Conservation (phyloP, 2,113 vertebrate species). For the Calidris pugnax region DNA sequence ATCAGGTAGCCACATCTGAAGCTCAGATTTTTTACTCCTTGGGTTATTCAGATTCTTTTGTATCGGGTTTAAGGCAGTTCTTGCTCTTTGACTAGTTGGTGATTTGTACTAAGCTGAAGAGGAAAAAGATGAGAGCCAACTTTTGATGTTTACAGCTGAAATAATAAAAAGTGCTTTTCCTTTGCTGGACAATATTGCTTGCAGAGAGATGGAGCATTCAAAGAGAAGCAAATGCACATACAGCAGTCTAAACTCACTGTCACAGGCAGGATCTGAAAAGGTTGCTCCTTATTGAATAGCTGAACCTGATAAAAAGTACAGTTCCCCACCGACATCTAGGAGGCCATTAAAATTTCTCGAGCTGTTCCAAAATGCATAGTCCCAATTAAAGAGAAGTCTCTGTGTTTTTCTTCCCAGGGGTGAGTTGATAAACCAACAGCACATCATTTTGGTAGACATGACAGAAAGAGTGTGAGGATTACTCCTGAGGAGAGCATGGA, state of each 20-base stretch:
- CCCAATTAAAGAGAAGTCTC: conserved; percentile 44
- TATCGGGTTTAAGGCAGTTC: conserved; percentile 30
- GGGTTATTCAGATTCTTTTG: conserved; percentile 16
- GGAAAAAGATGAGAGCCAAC: conserved; percentile 39
- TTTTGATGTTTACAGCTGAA: conserved; percentile 55
- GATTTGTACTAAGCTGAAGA: conserved; percentile 50
- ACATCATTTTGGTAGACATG: neutral
- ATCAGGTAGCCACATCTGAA: conserved; percentile 19
- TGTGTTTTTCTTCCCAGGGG: conserved; percentile 18
- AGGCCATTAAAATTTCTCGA: conserved; percentile 72
- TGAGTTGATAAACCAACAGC: neutral
- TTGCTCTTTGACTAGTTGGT: conserved; percentile 46
- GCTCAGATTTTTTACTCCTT: neutral
- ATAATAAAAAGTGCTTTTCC: conserved; percentile 39
- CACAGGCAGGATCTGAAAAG: conserved; percentile 50
- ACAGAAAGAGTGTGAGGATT: neutral
- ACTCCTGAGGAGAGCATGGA: neutral
- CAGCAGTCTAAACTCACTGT: conserved; percentile 53
- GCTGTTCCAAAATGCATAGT: conserved; percentile 49
- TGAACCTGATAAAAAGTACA: conserved; percentile 64
- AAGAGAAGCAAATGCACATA: conserved; percentile 23
- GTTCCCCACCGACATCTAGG: conserved; percentile 55
- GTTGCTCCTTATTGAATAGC: conserved; percentile 51
- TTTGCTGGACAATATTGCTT: conserved; percentile 34
- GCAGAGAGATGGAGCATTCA: conserved; percentile 28